Percentiles rank a stretch among this genome's conserved stretches.
Conservation (phyloP, 2,888 invertebrate species). For the Tipula helvola region DNA sequence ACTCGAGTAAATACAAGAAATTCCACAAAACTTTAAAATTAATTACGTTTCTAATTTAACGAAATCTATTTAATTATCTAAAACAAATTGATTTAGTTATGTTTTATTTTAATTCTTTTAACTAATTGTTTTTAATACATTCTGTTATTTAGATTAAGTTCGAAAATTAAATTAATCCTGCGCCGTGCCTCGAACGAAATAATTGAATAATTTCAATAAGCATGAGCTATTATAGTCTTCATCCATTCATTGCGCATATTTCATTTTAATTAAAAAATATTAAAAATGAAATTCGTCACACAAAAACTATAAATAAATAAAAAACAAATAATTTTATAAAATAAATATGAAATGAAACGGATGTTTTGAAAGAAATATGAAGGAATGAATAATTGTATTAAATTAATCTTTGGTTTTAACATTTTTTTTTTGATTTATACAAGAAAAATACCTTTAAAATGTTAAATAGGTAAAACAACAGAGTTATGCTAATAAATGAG, state of each 20-base stretch:
- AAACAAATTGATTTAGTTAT: not conserved
- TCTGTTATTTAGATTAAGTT: not conserved
- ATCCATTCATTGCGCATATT: not conserved
- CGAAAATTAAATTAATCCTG: not conserved
- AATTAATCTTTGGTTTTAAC: not conserved
- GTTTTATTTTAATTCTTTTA: not conserved
- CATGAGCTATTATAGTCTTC: not conserved
- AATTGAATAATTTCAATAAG: not conserved
- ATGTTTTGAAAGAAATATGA: not conserved
- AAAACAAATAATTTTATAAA: not conserved
- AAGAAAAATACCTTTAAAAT: not conserved
- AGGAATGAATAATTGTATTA: not conserved
- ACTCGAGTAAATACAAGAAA: not conserved
- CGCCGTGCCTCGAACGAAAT: not conserved
- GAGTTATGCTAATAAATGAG: not conserved
- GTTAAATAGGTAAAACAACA: not conserved
- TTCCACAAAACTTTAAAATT: not conserved
- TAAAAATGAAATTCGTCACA: not conserved
- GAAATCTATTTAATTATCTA: not conserved
- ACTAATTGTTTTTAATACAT: not conserved
- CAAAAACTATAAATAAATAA: not conserved
- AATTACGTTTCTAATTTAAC: not conserved
- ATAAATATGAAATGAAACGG: not conserved
- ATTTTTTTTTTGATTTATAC: not conserved
- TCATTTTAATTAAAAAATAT: not conserved